Percentiles rank a stretch among this genome's conserved stretches.
Evolutionary conservation across 1,140 invertebrate genomes (phyloP).

Genomic region (Halesus radiatus): DNA sequence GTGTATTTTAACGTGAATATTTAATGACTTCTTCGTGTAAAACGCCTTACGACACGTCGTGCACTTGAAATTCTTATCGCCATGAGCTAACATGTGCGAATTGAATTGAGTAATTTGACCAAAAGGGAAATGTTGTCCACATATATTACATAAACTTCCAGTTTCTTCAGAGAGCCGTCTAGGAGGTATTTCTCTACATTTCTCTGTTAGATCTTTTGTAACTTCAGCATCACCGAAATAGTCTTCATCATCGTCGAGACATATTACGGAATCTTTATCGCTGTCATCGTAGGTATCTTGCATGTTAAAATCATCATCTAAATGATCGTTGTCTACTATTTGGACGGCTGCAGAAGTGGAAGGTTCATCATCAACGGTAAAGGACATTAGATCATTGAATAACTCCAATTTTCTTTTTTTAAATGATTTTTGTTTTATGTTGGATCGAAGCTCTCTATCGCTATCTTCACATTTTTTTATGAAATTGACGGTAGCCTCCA

Average conservation of each 20-base stretch:
- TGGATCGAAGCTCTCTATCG: not conserved
- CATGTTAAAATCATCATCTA: not conserved
- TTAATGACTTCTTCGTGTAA: not conserved
- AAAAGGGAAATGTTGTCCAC: not conserved
- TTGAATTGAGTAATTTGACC: slow-evolving; percentile 8
- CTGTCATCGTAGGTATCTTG: too few relatives aligned
- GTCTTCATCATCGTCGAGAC: not conserved
- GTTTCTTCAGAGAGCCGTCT: not conserved
- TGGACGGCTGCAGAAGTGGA: not conserved
- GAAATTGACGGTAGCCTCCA: slow-evolving; percentile 12
- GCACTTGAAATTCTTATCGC: slow-evolving; percentile 3
- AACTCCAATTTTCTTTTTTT: not conserved
- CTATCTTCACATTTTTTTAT: slow-evolving; percentile 26
- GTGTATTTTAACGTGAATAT: slow-evolving; percentile 17
- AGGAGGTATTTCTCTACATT: not conserved
- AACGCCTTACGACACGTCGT: slow-evolving; percentile 22
- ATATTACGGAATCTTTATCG: too few relatives aligned
- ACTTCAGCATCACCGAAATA: not conserved
- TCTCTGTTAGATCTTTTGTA: not conserved
- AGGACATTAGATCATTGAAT: not conserved
- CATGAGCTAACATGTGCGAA: not conserved
- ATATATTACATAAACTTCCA: slow-evolving; percentile 15
- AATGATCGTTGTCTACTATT: not conserved
- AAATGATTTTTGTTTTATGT: not conserved
- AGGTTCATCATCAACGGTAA: not conserved